Evolutionary conservation across 2,888 invertebrate species (phyloP), one percentile per base, ranked within the genome.

Genomic region (Polylopha cassiicola): DNA sequence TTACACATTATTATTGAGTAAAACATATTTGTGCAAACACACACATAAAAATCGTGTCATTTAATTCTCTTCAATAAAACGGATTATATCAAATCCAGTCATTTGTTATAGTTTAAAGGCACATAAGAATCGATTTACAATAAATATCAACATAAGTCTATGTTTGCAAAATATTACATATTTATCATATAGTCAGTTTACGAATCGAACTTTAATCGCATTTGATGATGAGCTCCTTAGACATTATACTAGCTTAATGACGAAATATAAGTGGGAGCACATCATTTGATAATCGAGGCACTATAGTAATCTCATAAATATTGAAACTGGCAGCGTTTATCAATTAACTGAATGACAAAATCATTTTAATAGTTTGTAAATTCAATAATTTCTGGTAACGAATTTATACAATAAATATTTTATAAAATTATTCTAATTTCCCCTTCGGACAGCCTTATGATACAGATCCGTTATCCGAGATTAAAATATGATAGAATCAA

Each of bases 101-200:
- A 68, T 68, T 73, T 30, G 34, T 67, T 62, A 58, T 69, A 68
- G 58, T 68, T 71, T 61, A 77, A 76, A 85, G 84, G 84, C 84
- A 85, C 84, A 66, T 80, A 80, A 82, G 69, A 82, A 75, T 80
- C 65, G 72, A 73, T 80, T 70, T 76, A 74, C 70, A 73, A 73
- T 73, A 73, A 74, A 72, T 58, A 66, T 32, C 28, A 36, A 37
- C 31, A 36, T 20, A 38, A 30, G 13, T 30, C 13, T 34, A 43
- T 34, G 23, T 46, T 51, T 59, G 70, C 69, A 73, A 74, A 70
- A 70, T 62, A 71, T 68, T 58, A 56, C 46, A 48, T 56, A 59
- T 56, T 46, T 44, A 51, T 47, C 43, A 29, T 48, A 37, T 36
- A 53, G 47, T 51, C 49, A 48, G 46, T 51, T 48, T 49, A 46